Evolutionary conservation across 2,888 invertebrate species (phyloP).

Genomic region (Melikaiella ostensackeni): DNA sequence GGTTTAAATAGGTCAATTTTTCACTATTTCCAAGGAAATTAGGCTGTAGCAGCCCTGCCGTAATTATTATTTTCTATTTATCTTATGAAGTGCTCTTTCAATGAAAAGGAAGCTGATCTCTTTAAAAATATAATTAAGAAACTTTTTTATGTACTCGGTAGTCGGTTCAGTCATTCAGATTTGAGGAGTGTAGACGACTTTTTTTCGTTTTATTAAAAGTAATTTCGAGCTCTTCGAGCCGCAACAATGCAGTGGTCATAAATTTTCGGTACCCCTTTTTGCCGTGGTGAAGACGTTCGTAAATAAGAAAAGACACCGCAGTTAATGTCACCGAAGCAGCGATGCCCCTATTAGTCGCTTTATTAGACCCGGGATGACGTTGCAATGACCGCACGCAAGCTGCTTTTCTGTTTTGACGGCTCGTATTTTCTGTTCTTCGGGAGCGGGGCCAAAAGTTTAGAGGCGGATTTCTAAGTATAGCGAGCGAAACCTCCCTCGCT

Average conservation of each 20-base stretch:
- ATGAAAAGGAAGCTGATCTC: not conserved
- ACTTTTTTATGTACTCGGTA: slow-evolving; percentile 21
- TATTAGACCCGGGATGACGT: slow-evolving; percentile 56
- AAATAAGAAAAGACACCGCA: slow-evolving; percentile 20
- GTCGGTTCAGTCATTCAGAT: slow-evolving; percentile 3
- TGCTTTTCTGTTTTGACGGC: slow-evolving; percentile 50
- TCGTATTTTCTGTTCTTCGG: slow-evolving; percentile 56
- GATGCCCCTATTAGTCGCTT: slow-evolving; percentile 62
- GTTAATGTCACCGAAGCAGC: slow-evolving; percentile 37
- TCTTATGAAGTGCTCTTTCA: not conserved
- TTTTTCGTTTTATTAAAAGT: slow-evolving; percentile 1
- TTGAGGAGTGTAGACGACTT: not conserved
- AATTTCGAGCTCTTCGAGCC: slow-evolving; percentile 16
- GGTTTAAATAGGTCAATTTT: too few species aligned
- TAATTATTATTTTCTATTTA: not conserved
- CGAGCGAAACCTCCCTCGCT: slow-evolving; percentile 48
- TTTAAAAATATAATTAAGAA: not conserved
- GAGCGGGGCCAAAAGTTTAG: slow-evolving; percentile 68
- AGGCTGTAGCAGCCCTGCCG: too few species aligned
- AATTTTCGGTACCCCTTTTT: slow-evolving; percentile 11
- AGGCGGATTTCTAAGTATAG: slow-evolving; percentile 69
- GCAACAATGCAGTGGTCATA: slow-evolving; percentile 20
- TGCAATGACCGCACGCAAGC: slow-evolving; percentile 47
- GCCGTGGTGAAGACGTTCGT: slow-evolving; percentile 33
- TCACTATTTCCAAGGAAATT: too few species aligned